Conservation (phyloP, 2,888 invertebrate species). For the Tyria jacobaeae region DNA sequence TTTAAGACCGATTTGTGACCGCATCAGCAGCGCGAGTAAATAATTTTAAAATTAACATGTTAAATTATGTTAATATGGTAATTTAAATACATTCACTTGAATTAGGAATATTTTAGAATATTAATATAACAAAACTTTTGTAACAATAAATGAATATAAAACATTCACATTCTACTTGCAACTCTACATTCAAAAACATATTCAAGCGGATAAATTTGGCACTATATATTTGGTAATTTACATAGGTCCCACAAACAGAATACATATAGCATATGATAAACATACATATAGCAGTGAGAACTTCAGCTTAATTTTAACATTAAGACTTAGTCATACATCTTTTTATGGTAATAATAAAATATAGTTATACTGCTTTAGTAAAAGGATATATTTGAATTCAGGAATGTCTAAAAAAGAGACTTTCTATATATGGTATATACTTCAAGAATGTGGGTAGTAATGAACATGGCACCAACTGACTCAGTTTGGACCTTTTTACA, state of each 20-base stretch:
- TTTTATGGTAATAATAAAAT: background rate
- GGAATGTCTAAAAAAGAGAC: background rate
- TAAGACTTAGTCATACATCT: background rate
- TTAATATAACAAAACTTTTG: background rate
- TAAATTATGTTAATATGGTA: no score
- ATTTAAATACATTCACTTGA: no score
- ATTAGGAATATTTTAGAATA: background rate
- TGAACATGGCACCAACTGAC: constrained; percentile 2
- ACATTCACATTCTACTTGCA: background rate
- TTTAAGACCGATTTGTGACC: no score
- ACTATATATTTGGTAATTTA: constrained; percentile 3
- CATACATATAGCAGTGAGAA: background rate
- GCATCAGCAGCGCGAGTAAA: no score
- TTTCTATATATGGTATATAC: background rate
- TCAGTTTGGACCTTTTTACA: no score
- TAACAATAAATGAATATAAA: background rate
- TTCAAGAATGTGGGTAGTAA: background rate
- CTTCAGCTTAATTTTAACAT: background rate
- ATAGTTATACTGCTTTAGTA: background rate
- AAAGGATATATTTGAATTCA: background rate
- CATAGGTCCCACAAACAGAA: constrained; percentile 9
- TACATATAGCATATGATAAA: background rate
- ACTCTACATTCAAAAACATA: no score
- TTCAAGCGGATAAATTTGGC: constrained; percentile 7
- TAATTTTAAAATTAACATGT: no score